phyloP scores from a whole-genome alignment of 2,888 invertebrate genomes.

The Aphidius colemani region DNA sequence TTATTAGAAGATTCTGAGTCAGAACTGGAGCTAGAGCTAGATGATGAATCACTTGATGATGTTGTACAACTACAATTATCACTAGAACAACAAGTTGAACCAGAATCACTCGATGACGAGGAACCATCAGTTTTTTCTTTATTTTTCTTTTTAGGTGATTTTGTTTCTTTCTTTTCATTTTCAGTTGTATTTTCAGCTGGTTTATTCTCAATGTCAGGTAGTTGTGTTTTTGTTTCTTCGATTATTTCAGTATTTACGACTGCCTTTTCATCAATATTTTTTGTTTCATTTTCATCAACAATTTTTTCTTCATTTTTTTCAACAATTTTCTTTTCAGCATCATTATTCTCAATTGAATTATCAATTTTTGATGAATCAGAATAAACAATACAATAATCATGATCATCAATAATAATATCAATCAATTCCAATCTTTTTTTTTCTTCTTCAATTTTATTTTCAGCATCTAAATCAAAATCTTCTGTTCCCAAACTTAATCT shows the following conservation, averaged over 20 bases:
- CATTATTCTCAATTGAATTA: conserved; percentile 32
- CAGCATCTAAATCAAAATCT: conserved; percentile 30
- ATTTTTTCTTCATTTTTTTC: conserved; percentile 50
- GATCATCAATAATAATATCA: conserved; percentile 65
- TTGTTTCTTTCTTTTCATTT: conserved; percentile 15
- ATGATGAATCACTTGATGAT: conserved; percentile 70
- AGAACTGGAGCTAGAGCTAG: conserved; percentile 65
- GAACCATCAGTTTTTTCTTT: conserved; percentile 57
- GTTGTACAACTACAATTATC: conserved; percentile 84
- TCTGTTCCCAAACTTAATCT: conserved; percentile 68
- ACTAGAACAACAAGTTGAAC: conserved; percentile 77
- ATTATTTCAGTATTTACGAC: conserved; percentile 25
- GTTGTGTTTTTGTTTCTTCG: conserved; percentile 29
- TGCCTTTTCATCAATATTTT: conserved; percentile 31
- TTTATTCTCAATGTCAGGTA: not conserved
- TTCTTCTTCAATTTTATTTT: conserved; percentile 37
- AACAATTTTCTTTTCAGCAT: conserved; percentile 39
- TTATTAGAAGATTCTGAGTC: conserved; percentile 66
- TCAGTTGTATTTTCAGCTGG: not conserved
- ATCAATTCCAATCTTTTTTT: conserved; percentile 45
- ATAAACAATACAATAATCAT: conserved; percentile 71
- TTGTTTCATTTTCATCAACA: conserved; percentile 29
- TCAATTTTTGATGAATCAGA: conserved; percentile 28
- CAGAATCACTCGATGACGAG: conserved; percentile 73
- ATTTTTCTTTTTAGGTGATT: conserved; percentile 44